phyloP scores from a whole-genome alignment of 2,888 invertebrate genomes.

The Acronicta aceris region DNA sequence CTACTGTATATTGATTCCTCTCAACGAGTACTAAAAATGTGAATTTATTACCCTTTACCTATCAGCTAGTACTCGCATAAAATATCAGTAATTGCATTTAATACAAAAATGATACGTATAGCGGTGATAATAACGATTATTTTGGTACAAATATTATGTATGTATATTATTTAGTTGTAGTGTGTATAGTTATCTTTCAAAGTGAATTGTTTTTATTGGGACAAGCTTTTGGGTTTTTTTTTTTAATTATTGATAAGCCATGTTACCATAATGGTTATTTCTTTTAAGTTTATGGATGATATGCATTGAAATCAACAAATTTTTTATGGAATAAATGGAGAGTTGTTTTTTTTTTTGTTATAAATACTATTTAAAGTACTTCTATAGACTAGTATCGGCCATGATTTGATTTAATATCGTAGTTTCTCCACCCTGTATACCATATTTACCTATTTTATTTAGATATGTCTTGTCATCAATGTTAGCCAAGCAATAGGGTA shows the following conservation, averaged over 20 bases:
- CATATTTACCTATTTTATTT: too few species aligned
- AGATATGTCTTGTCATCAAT: too few species aligned
- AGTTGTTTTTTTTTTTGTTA: too few species aligned
- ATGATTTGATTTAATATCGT: too few species aligned
- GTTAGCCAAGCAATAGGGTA: too few species aligned
- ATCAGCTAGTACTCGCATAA: constrained; percentile 8
- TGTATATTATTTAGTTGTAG: constrained; percentile 47
- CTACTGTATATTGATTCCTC: too few species aligned
- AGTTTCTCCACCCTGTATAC: too few species aligned
- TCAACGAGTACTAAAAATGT: too few species aligned
- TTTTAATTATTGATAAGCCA: constrained; percentile 14
- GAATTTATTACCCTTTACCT: too few species aligned
- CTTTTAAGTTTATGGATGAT: constrained; percentile 11
- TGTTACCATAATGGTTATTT: constrained; percentile 13
- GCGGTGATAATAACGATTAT: constrained; percentile 48
- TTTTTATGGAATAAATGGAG: too few species aligned
- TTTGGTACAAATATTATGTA: constrained; percentile 59
- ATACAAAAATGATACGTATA: constrained; percentile 46
- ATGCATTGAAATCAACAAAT: background rate
- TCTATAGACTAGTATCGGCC: too few species aligned
- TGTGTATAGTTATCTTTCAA: constrained; percentile 42
- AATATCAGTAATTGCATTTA: constrained; percentile 9
- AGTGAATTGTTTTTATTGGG: constrained; percentile 50
- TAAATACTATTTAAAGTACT: too few species aligned
- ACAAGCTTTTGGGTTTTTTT: background rate